Evolutionary conservation across 2,113 vertebrate species (phyloP), one percentile per base, ranked within the genome.

Genomic region (Gobius niger): DNA sequence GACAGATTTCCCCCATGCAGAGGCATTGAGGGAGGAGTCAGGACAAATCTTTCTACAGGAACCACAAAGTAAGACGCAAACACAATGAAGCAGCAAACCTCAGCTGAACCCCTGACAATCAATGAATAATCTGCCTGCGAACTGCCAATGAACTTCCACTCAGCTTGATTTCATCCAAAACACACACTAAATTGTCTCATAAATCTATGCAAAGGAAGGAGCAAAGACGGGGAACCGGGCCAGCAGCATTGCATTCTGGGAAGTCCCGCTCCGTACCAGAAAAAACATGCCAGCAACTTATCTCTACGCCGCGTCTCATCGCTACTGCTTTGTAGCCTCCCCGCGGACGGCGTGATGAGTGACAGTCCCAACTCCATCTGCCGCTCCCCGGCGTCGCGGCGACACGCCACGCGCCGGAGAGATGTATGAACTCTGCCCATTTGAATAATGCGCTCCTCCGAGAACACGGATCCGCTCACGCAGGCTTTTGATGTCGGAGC

Each of bases 381-480:
- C 47, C 47, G 75, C 78, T 75, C 75, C 76, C 61, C 54, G 6
- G 77, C 83, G 75, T 77, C 81, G 34, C 62, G 44, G 52, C 65
- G 53, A 63, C 75, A 64, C 49, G 69, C 84, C 82, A 79, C 67
- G 67, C 63, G 67, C 65, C 60, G 72, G 72, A 50, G 68, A 76
- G 81, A 76, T 67, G 66, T 68, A 68, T 67, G 80, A 68, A 19
- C 77, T 75, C 64, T 64, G 69, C 68, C 76, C 68, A 78, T 85
- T 84, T 84, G 76, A 88, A 85, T 89, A 87, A 91, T 68, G 76
- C 70, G 75, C 80, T 78, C 82, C 72, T 79, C 60, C 50, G 82
- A 87, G 82, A 88, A 82, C 84, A 73, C 66, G 72, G 78, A 81
- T 78, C 73, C 74, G 75, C 64, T 62, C 3, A 44, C 18, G n/a